phyloP scores from a whole-genome alignment of 2,797 vertebrate species.

The Fringilla coelebs region DNA sequence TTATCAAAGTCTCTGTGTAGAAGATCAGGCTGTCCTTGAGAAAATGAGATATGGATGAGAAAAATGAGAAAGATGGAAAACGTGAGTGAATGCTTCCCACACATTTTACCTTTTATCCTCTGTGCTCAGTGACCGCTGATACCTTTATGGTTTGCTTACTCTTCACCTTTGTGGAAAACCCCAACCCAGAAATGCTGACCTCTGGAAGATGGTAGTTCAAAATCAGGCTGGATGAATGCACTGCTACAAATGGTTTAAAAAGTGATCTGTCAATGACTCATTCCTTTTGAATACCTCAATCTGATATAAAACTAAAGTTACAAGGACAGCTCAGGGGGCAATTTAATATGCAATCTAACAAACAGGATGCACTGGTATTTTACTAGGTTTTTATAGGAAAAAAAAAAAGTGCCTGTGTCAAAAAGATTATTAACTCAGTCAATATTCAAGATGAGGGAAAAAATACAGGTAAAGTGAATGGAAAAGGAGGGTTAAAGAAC shows the following conservation, averaged over 20 bases:
- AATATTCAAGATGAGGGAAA: background rate
- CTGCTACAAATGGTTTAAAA: background rate
- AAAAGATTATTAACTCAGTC: background rate
- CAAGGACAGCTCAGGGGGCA: background rate
- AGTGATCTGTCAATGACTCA: background rate
- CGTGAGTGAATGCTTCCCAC: background rate
- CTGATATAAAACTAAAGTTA: background rate
- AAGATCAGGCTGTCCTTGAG: background rate
- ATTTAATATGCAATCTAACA: background rate
- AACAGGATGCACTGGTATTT: background rate
- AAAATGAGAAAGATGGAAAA: background rate
- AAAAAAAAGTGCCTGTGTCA: background rate
- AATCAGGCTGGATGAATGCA: background rate
- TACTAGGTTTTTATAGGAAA: background rate
- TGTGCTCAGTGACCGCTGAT: background rate
- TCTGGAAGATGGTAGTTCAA: background rate
- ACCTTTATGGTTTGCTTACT: background rate
- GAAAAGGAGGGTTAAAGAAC: background rate
- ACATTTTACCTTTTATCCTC: background rate
- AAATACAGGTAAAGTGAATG: background rate
- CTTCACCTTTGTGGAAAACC: background rate
- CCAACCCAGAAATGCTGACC: background rate
- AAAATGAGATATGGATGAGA: background rate
- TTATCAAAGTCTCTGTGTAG: background rate
- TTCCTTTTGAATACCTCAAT: background rate